These are phyloP conservation scores for Gnathonemus echidnorhynchus DNA, from an alignment of 2,113 vertebrate species.

Conservation along the genomic window DNA sequence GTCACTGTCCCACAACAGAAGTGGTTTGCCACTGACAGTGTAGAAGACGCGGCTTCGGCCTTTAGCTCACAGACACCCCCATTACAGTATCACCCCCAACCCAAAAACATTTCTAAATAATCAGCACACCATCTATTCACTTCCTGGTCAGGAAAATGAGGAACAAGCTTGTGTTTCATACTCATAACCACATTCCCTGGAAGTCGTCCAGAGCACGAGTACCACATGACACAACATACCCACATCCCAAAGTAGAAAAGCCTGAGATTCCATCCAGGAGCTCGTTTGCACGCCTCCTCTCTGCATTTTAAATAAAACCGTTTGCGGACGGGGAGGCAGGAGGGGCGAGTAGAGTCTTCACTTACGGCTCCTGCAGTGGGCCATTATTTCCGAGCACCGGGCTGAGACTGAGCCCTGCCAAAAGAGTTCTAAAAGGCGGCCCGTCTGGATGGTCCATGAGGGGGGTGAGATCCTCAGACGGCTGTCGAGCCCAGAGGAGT, in stretches of 20 bases:
- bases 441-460: not conserved
- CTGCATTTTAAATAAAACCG: not conserved
- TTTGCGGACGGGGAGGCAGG: not conserved
- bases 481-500: not conserved
- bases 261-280: not conserved
- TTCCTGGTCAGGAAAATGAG: not conserved
- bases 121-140: not conserved
- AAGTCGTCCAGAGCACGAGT: not conserved
- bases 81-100: not conserved
- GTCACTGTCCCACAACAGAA: not conserved
- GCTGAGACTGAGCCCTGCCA: not conserved
- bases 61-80: not conserved
- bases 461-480: not conserved
- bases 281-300: not conserved
- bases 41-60: not conserved
- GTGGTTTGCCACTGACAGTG: not conserved
- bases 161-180: not conserved
- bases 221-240: not conserved
- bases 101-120: not conserved
- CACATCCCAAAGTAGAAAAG: not conserved
- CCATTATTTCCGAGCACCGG: not conserved
- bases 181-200: not conserved
- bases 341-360: not conserved
- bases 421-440: not conserved
- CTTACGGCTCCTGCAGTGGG: not conserved